phyloP scores from a whole-genome alignment of 1,140 invertebrate genomes.

The Gonioctena quinquepunctata region DNA sequence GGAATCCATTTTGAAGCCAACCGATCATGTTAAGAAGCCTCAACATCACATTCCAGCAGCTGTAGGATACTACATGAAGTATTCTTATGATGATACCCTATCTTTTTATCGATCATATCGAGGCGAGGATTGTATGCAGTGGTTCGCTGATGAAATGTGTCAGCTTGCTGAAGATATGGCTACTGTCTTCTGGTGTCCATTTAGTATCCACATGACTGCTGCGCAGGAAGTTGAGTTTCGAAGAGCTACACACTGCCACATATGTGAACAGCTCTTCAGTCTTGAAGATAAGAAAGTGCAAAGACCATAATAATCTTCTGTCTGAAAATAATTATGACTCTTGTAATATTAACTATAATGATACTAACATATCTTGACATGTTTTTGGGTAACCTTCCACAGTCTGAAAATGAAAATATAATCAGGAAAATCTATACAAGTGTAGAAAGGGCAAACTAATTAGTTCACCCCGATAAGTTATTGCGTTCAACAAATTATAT shows the following conservation, averaged over 20 bases:
- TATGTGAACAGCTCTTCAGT: conserved; percentile 35
- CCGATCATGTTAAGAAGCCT: conserved; percentile 17
- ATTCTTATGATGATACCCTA: conserved; percentile 24
- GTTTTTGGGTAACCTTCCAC: too few relatives aligned
- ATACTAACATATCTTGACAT: too few relatives aligned
- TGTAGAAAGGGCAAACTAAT: too few relatives aligned
- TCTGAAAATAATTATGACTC: too few relatives aligned
- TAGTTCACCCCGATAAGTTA: too few relatives aligned
- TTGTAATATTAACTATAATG: too few relatives aligned
- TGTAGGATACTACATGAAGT: conserved; percentile 26
- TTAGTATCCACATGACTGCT: conserved; percentile 20
- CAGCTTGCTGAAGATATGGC: conserved; percentile 34
- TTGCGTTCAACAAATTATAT: too few relatives aligned
- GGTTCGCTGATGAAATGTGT: conserved; percentile 33
- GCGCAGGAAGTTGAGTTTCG: background rate
- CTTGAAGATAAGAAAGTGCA: background rate
- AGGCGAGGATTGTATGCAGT: conserved; percentile 41
- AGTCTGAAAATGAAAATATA: too few relatives aligned
- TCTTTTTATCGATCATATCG: conserved; percentile 35
- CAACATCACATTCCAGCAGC: conserved; percentile 48
- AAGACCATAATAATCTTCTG: too few relatives aligned
- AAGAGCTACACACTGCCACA: conserved; percentile 36
- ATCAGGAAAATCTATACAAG: too few relatives aligned
- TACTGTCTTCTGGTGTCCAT: conserved; percentile 39
- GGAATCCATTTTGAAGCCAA: conserved; percentile 5